Percentiles rank a stretch among this genome's conserved stretches.
These are phyloP conservation scores for Argynnis bischoffii DNA, from an alignment of 2,888 invertebrate genomes.

Conservation along the genomic window DNA sequence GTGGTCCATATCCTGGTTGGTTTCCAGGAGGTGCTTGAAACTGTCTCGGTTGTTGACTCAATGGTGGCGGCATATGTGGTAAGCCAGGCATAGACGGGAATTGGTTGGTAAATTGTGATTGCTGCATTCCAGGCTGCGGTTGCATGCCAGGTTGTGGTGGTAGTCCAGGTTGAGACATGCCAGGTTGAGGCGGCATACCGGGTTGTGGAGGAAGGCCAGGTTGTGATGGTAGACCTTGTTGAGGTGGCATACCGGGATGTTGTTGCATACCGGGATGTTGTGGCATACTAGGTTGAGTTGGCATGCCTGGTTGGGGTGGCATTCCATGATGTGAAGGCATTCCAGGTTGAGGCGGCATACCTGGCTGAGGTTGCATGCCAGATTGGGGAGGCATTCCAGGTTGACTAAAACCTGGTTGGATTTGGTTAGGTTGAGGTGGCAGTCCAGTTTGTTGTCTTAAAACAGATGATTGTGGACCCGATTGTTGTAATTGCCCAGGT, in stretches of 20 bases:
- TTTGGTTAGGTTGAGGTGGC: conserved; percentile 48
- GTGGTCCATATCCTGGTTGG: conserved; percentile 55
- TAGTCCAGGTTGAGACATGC: conserved; percentile 45
- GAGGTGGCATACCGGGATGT: conserved; percentile 41
- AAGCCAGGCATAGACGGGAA: conserved; percentile 43
- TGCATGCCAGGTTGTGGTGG: conserved; percentile 45
- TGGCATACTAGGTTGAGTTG: conserved; percentile 48
- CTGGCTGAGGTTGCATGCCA: conserved; percentile 40
- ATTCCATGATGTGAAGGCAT: conserved; percentile 53
- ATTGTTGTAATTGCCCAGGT: conserved; percentile 19
- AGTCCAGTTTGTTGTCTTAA: conserved; percentile 37
- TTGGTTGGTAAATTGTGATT: conserved; percentile 45
- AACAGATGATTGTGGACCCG: neutral
- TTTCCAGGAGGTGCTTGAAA: conserved; percentile 49
- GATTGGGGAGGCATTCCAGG: conserved; percentile 47
- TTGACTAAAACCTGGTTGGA: conserved; percentile 50
- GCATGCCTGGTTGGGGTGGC: conserved; percentile 42
- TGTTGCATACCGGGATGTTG: conserved; percentile 44
- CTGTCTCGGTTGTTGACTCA: conserved; percentile 61
- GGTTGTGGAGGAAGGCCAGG: conserved; percentile 54
- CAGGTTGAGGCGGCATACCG: conserved; percentile 44
- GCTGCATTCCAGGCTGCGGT: conserved; percentile 48
- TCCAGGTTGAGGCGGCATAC: conserved; percentile 46
- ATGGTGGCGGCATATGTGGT: conserved; percentile 60
- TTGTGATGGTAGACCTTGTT: conserved; percentile 41